Conservation (phyloP, 1,140 invertebrate genomes). For the Drosophila pandora region DNA sequence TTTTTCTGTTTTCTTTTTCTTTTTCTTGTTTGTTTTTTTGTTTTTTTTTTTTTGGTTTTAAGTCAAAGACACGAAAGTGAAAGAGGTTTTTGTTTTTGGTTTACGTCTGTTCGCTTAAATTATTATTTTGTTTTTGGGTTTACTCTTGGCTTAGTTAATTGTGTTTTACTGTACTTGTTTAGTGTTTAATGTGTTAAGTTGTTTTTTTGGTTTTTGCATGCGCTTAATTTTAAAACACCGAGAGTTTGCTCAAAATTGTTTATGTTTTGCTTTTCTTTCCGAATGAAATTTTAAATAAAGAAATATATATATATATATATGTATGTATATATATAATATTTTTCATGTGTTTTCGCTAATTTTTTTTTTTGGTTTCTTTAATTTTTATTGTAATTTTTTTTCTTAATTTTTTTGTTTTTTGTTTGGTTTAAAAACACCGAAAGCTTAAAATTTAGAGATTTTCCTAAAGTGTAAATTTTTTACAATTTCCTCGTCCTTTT, state of each 20-base stretch:
- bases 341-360: conserved; percentile 57
- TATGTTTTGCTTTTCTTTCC: conserved; percentile 49
- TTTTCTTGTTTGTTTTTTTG: conserved; percentile 50
- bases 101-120: conserved; percentile 75
- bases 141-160: conserved; percentile 54
- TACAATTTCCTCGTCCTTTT: conserved; percentile 63
- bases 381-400: conserved; percentile 43
- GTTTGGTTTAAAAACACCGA: conserved; percentile 83
- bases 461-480: conserved; percentile 82
- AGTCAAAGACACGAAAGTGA: conserved; percentile 84
- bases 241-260: conserved; percentile 77
- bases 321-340: conserved; percentile 46
- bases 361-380: conserved; percentile 43
- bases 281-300: conserved; percentile 78
- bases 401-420: conserved; percentile 34
- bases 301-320: conserved; percentile 72
- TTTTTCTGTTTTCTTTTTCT: conserved; percentile 38
- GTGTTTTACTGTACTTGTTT: conserved; percentile 53
- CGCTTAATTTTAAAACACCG: conserved; percentile 79
- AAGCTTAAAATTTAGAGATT: conserved; percentile 84
- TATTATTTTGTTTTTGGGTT: conserved; percentile 57
- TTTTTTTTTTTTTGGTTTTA: conserved; percentile 62
- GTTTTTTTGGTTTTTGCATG: conserved; percentile 54
- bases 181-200: conserved; percentile 67
- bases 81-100: conserved; percentile 82